A percentile compares a stretch with the other conserved stretches of the same genome.
Evolutionary conservation across 2,888 invertebrate species (phyloP).

Genomic region (Dolichopus griseipennis): DNA sequence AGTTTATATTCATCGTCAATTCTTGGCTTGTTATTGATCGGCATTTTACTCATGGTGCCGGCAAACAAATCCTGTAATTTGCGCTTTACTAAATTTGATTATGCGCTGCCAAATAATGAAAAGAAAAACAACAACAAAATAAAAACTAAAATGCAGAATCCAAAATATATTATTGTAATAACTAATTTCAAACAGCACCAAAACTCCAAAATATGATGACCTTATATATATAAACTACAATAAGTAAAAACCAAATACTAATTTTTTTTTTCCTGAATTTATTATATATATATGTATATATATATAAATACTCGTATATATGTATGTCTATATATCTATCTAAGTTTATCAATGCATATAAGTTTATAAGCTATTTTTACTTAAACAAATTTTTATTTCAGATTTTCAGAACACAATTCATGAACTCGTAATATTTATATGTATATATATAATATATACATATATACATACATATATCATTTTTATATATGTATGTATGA

Average conservation of each 20-base stretch:
- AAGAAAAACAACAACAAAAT: not conserved
- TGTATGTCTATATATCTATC: too few species aligned
- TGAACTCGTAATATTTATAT: not conserved
- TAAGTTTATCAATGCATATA: not conserved
- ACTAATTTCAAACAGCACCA: not conserved
- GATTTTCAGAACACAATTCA: not conserved
- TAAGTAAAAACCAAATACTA: not conserved
- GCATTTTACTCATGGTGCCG: not conserved
- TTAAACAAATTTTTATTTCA: not conserved
- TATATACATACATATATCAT: not conserved
- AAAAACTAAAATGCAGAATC: not conserved
- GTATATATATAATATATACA: not conserved
- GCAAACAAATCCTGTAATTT: slow-evolving; percentile 3
- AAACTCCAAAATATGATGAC: slow-evolving; percentile 1
- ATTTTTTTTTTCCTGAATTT: not conserved
- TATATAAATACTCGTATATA: not conserved
- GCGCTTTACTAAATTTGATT: not conserved
- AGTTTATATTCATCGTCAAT: too few species aligned
- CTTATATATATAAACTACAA: not conserved
- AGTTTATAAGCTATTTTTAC: not conserved
- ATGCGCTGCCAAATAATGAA: not conserved
- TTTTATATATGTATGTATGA: not conserved
- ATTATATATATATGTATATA: not conserved
- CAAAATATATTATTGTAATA: not conserved
- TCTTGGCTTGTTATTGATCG: not conserved